phyloP scores from a whole-genome alignment of 1,140 invertebrate species.

The Drosophila gunungcola region DNA sequence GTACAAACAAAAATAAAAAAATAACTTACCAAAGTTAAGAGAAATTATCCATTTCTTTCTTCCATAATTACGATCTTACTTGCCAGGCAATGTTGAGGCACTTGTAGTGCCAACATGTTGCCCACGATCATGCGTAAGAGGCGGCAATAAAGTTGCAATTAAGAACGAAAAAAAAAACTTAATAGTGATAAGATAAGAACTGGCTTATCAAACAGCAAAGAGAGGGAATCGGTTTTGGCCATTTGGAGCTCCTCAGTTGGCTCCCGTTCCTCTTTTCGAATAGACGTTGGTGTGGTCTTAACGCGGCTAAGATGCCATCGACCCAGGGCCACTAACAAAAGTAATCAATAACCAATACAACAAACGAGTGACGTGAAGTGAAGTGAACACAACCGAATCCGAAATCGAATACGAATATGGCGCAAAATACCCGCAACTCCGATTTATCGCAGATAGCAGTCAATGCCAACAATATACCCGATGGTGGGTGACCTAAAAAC shows the following conservation, averaged over 20 bases:
- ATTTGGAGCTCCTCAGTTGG: conserved; percentile 40
- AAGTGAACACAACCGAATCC: conserved; percentile 32
- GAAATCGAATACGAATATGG: conserved; percentile 55
- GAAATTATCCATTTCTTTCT: background rate
- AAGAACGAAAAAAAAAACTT: conserved; percentile 5
- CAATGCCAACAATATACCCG: conserved; percentile 77
- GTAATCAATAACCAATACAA: conserved; percentile 21
- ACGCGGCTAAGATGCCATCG: conserved; percentile 49
- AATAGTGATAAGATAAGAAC: conserved; percentile 62
- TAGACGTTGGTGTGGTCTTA: conserved; percentile 44
- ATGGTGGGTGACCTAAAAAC: conserved; percentile 57
- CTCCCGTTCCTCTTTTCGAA: conserved; percentile 51
- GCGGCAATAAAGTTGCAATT: conserved; percentile 47
- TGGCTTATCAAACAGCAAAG: conserved; percentile 40
- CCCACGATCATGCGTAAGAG: conserved; percentile 28
- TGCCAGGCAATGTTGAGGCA: background rate
- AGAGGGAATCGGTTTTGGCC: conserved; percentile 7
- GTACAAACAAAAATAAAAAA: too few species aligned
- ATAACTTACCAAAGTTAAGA: too few species aligned
- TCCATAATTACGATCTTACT: background rate
- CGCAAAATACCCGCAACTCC: conserved; percentile 64
- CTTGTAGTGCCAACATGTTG: conserved; percentile 37
- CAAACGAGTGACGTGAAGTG: conserved; percentile 19
- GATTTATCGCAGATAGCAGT: conserved; percentile 78
- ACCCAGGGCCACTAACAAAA: conserved; percentile 17